phyloP scores from a whole-genome alignment of 1,140 invertebrate species.

The Drosophila quadrilineata region DNA sequence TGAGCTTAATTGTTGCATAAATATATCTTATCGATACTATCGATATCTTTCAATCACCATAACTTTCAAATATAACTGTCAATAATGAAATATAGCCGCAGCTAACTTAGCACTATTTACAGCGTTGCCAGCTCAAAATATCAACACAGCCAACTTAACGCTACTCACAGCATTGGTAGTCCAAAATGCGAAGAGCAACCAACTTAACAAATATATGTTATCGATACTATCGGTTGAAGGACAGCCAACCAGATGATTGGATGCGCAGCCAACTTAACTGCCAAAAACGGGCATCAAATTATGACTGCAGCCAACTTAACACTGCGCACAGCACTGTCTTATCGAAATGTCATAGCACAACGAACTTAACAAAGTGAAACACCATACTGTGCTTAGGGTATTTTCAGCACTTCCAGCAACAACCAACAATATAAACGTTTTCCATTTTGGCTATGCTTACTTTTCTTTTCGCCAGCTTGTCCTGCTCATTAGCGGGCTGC shows the following conservation, averaged over 20 bases:
- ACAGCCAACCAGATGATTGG: neutral
- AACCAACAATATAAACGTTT: no score
- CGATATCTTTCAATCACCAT: no score
- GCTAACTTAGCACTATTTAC: neutral
- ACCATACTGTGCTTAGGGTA: constrained; percentile 26
- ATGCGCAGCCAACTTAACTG: no score
- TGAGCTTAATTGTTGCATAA: no score
- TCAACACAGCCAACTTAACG: neutral
- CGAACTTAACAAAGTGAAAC: neutral
- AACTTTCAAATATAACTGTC: no score
- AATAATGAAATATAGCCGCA: no score
- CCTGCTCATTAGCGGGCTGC: constrained; percentile 69
- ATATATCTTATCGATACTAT: no score
- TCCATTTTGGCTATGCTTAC: constrained; percentile 61
- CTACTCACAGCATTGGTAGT: neutral
- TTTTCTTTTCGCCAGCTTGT: constrained; percentile 77
- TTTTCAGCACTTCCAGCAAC: constrained; percentile 58
- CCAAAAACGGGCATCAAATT: no score
- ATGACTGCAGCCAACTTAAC: no score
- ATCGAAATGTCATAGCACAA: neutral
- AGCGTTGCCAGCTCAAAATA: neutral
- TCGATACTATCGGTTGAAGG: neutral
- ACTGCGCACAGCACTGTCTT: no score
- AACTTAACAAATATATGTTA: neutral
- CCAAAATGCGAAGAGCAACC: neutral